Evolutionary conservation across 2,113 vertebrate genomes (phyloP).

Genomic region (Girardinichthys multiradiatus): DNA sequence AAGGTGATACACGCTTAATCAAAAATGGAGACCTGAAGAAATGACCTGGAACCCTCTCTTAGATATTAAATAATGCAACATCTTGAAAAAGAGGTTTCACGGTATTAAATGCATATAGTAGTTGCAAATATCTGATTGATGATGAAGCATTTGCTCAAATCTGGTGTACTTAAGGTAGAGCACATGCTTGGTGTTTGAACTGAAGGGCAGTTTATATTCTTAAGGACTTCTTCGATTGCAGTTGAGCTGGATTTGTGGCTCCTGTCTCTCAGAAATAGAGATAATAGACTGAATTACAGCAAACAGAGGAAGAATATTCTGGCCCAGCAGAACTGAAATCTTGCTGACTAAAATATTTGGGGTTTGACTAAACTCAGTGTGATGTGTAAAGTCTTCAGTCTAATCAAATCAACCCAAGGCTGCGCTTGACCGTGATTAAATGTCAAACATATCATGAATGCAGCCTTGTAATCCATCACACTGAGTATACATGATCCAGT

Average conservation of each 20-base stretch:
- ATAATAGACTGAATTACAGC: not conserved
- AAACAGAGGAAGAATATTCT: not conserved
- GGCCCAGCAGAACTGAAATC: not conserved
- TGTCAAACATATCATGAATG: not conserved
- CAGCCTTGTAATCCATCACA: not conserved
- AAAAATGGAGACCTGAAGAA: constrained; percentile 4
- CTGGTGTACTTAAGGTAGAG: not conserved
- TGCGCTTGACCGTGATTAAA: not conserved
- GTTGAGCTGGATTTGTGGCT: not conserved
- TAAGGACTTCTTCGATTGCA: not conserved
- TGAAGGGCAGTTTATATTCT: not conserved
- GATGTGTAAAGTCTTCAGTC: not conserved
- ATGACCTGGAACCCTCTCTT: not conserved
- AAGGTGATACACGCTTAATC: not conserved
- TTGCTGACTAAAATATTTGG: not conserved
- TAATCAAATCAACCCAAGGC: not conserved
- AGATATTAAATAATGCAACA: not conserved
- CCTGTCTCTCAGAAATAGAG: not conserved
- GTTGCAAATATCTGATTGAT: not conserved
- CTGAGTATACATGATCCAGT: not conserved
- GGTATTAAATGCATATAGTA: not conserved
- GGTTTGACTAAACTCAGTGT: not conserved
- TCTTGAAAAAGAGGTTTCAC: not conserved
- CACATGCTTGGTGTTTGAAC: not conserved
- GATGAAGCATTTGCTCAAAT: not conserved